These are phyloP conservation scores for Fistularia commersonii DNA, from an alignment of 2,797 vertebrate species.

Conservation along the genomic window DNA sequence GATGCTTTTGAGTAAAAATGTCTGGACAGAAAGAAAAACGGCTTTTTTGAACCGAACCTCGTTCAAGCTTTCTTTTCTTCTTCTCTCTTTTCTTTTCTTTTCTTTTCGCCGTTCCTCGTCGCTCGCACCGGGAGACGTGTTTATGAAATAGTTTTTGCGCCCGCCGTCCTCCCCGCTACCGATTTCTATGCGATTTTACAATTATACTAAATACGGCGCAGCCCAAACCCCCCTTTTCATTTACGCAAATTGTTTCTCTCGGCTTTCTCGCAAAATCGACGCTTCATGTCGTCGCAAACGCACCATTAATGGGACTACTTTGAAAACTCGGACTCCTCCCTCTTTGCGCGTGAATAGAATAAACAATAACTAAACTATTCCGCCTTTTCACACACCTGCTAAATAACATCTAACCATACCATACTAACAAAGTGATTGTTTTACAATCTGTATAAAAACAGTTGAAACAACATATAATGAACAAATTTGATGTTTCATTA, in stretches of 20 bases:
- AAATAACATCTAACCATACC: too few species aligned
- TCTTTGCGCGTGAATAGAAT: conserved; percentile 13
- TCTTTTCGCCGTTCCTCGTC: not conserved
- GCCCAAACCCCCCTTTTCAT: too few species aligned
- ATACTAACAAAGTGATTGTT: too few species aligned
- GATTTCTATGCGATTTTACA: conserved; percentile 67
- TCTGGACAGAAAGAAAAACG: conserved; percentile 59
- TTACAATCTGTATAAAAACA: too few species aligned
- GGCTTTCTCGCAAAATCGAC: conserved; percentile 40
- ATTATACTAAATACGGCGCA: conserved; percentile 56
- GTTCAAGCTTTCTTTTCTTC: conserved; percentile 6
- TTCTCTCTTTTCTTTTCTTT: not conserved
- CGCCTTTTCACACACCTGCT: too few species aligned
- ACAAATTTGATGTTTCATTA: too few species aligned
- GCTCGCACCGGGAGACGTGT: conserved; percentile 22
- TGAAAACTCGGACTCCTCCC: conserved; percentile 10
- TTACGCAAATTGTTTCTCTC: conserved; percentile 56
- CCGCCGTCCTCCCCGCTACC: conserved; percentile 20
- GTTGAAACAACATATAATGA: too few species aligned
- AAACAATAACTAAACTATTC: too few species aligned
- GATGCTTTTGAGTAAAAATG: conserved; percentile 60
- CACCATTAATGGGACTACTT: conserved; percentile 22
- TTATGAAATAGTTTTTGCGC: conserved; percentile 37
- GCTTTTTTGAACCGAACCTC: conserved; percentile 20
- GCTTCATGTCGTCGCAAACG: conserved; percentile 29